A percentile compares a stretch with the other conserved stretches of the same genome.
Evolutionary conservation across 2,797 vertebrate genomes (phyloP).

Genomic region (Chaetophractus vellerosus): DNA sequence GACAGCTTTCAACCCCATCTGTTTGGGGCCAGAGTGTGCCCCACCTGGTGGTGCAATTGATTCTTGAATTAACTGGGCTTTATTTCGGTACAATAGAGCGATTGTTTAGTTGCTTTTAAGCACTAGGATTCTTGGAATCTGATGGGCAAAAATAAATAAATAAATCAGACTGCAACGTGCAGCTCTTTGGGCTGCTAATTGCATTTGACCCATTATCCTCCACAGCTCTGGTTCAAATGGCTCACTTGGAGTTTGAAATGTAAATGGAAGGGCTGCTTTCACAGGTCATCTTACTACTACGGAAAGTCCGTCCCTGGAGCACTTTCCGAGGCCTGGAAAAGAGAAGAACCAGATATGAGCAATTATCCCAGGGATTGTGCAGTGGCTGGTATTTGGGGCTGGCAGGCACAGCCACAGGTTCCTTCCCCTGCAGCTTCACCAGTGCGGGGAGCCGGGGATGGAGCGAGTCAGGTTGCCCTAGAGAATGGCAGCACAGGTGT

Average conservation of each 20-base stretch:
- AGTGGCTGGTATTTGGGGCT: slow-evolving; percentile 85
- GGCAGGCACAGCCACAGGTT: slow-evolving; percentile 75
- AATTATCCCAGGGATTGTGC: slow-evolving; percentile 80
- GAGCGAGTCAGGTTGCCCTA: neutral
- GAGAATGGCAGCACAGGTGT: neutral
- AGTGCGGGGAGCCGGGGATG: neutral
- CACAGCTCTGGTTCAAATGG: slow-evolving; percentile 82
- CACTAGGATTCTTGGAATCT: slow-evolving; percentile 87
- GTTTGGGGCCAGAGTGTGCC: slow-evolving; percentile 84
- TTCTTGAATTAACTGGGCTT: slow-evolving; percentile 86
- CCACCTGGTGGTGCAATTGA: slow-evolving; percentile 86
- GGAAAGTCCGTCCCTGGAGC: slow-evolving; percentile 82
- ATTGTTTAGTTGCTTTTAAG: slow-evolving; percentile 86
- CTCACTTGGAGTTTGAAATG: slow-evolving; percentile 87
- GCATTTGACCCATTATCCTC: slow-evolving; percentile 88
- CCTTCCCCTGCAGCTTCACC: slow-evolving; percentile 76
- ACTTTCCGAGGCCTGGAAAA: slow-evolving; percentile 84
- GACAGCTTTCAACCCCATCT: slow-evolving; percentile 82
- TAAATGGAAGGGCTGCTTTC: slow-evolving; percentile 81
- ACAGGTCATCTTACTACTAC: slow-evolving; percentile 78
- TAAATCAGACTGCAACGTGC: slow-evolving; percentile 79
- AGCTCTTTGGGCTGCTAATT: slow-evolving; percentile 85
- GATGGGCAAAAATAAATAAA: slow-evolving; percentile 86
- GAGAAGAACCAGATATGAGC: slow-evolving; percentile 86
- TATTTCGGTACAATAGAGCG: slow-evolving; percentile 86